Evolutionary conservation across 2,113 vertebrate genomes (phyloP).

Genomic region (Todiramphus saurophagus): DNA sequence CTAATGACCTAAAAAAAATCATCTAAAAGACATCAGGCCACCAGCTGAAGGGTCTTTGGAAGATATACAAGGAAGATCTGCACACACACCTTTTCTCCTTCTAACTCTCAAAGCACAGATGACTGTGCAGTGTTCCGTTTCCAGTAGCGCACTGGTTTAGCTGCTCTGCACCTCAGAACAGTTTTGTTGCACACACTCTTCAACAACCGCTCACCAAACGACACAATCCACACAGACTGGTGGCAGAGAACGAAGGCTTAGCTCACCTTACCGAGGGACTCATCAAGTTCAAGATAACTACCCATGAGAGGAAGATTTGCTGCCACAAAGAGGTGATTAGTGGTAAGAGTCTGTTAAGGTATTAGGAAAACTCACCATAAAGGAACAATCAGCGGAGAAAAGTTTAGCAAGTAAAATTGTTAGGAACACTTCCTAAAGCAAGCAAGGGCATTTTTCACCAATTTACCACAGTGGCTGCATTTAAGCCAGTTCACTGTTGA

Average conservation of each 20-base stretch:
- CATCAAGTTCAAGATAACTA: neutral
- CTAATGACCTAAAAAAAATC: neutral
- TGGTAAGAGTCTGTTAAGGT: neutral
- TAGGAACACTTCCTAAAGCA: neutral
- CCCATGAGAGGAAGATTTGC: neutral
- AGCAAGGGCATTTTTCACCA: neutral
- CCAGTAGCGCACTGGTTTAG: neutral
- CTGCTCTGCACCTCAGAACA: neutral
- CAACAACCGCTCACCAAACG: neutral
- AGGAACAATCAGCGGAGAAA: neutral
- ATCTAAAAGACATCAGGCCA: neutral
- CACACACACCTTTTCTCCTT: neutral
- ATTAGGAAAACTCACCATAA: neutral
- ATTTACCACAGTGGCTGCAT: neutral
- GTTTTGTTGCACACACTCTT: neutral
- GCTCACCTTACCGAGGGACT: neutral
- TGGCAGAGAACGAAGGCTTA: neutral
- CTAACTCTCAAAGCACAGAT: fast-evolving
- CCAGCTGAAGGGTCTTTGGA: neutral
- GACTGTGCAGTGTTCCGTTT: fast-evolving
- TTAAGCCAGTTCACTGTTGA: neutral
- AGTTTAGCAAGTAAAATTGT: neutral
- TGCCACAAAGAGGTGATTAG: neutral
- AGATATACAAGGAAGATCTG: neutral
- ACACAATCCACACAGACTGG: neutral